Evolutionary conservation across 2,113 vertebrate genomes (phyloP), one percentile per base, ranked within the genome.

Genomic region (Stegostoma tigrinum): DNA sequence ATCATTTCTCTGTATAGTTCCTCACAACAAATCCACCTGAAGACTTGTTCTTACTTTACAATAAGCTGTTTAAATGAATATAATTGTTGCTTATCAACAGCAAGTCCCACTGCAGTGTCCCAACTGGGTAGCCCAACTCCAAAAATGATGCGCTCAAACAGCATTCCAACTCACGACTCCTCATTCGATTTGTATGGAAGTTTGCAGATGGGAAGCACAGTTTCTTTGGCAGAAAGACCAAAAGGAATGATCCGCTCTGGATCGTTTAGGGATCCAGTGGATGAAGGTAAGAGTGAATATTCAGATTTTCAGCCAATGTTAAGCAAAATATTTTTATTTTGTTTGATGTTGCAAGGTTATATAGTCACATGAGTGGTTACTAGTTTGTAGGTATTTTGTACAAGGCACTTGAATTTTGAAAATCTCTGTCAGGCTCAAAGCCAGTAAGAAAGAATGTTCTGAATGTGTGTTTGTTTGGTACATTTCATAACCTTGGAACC

Each of bases 141-240:
- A 0, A 98, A 98, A 96, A 99, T 99, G 98, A 99, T 98, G 96
- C 98, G 99, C 95, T 99, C 99, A 97, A 99, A 99, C 98, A 99
- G 99, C 98, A 99, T 99, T 97, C 99, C 99, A 64, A 98, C 98
- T 94, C 99, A 99, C 6, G 99, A 99, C 89, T 98, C 98, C 96
- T 98, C 98, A 96, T 98, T 98, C 96, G 99, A 99, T 97, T 98
- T 99, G 96, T 99, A 98, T 96, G 97, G 98, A 97, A 98, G 97
- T 0, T 98, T 99, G 86, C 98, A 98, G 38, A 97, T 98, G 97
- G 99, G 99, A 96, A 99, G 99, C 98, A 99, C 98, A 27, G 97
- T 99, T 96, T 99, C 99, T 48, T 97, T 99, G 97, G 98, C 98
- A 0, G 99, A 99, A 96, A 98, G 99, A 95, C 97, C 99, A 96